Evolutionary conservation across 2,797 vertebrate species (phyloP), one percentile per base, ranked within the genome.

Genomic region (Peromyscus nudipes): DNA sequence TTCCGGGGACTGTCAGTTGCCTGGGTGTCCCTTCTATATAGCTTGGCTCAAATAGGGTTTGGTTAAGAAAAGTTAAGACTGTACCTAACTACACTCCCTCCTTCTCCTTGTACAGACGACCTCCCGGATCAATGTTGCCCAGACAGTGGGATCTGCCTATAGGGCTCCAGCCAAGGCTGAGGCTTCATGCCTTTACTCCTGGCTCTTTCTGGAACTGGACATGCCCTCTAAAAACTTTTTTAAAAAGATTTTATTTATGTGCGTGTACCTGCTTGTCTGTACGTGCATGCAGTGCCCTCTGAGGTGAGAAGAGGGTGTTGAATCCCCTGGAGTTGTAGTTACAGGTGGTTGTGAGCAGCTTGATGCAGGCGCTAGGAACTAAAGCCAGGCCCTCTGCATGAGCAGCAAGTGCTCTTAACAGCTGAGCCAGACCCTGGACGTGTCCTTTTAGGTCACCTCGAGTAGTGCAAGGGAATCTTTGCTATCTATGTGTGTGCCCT

Each of bases 51-150:
- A 57, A 79, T 4, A 91, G 31, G 34, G 34, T 69, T 85, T 92
- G 73, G 73, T 52, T 77, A 89, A 64, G 23, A 84, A 95, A 84
- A 92, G 21, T 86, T 75, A 60, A 69, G n/a, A 77, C 31, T 31
- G 43, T 25, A 17, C 73, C 67, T 40, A 73, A 11, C 0, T n/a
- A 67, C 13, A 31, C 13, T 25, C 23, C 12, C 16, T 79, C 29
- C 19, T 25, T 67, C 5, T 60, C 62, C 9, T 49, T 94, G 46
- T 60, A 73, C 71, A 71, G 16, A 11, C 29, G 82, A 73, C 57
- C 43, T 83, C 49, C 37, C 73, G 4, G 10, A 40, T 92, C 71
- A 87, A 17, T 37, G 31, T 65, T 77, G 34, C n/a, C 55, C 25
- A 94, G 82, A 92, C 23, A 85, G 65, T 2, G 0, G 27, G 52